Conservation (phyloP, 2,888 invertebrate species). For the Halictus quadricinctus region DNA sequence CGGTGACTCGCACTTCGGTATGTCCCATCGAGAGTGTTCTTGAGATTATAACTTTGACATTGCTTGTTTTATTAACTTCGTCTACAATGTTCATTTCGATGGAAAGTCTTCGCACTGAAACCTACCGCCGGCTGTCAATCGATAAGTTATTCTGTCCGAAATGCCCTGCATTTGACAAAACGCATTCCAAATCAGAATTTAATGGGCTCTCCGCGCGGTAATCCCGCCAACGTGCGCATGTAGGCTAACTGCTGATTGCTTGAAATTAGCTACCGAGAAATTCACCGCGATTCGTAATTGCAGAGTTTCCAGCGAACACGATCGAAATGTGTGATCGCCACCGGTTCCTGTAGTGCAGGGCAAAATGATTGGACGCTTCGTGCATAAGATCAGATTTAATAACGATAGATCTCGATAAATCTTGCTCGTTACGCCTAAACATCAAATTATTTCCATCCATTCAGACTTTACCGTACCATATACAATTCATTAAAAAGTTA, state of each 20-base stretch:
- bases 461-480: background rate
- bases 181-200: conserved; percentile 3
- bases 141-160: background rate
- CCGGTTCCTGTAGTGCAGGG: background rate
- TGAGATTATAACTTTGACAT: background rate
- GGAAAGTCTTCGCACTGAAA: background rate
- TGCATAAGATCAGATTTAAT: background rate
- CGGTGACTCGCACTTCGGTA: too few species aligned
- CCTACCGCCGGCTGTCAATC: background rate
- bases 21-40: background rate
- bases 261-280: conserved; percentile 26
- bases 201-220: conserved; percentile 3
- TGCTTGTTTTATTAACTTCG: background rate
- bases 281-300: conserved; percentile 17
- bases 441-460: background rate
- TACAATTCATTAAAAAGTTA: background rate
- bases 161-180: background rate
- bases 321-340: conserved; percentile 1
- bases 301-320: background rate
- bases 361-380: background rate
- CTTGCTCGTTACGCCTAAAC: background rate
- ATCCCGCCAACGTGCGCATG: background rate
- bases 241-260: conserved; percentile 17
- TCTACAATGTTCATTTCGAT: background rate
- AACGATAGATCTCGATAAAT: background rate